Percentiles rank a stretch among this genome's conserved stretches.
These are phyloP conservation scores for Alligator mississippiensis DNA, from an alignment of 2,113 vertebrate species.

Conservation along the genomic window DNA sequence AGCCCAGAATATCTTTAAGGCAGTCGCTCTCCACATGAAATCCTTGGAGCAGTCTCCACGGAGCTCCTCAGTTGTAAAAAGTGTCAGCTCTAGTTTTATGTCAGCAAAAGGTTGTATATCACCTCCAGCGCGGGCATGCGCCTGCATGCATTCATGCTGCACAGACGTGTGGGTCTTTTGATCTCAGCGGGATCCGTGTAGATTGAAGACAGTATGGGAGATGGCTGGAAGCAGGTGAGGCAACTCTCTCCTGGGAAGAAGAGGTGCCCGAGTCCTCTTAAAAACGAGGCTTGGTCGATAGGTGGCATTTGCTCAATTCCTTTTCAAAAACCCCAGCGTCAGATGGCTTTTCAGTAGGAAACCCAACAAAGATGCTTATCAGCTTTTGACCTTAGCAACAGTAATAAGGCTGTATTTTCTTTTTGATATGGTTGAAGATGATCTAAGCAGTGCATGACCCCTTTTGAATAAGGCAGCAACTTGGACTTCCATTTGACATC, in stretches of 20 bases:
- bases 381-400: rapidly evolving
- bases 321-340: background rate
- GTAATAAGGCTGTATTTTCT: background rate
- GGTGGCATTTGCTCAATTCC: background rate
- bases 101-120: background rate
- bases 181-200: background rate
- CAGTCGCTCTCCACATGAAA: slow-evolving; percentile 25
- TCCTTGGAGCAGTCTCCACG: slow-evolving; percentile 9
- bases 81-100: background rate
- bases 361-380: background rate
- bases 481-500: background rate
- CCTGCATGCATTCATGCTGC: background rate
- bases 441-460: background rate
- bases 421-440: background rate
- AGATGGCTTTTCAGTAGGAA: rapidly evolving
- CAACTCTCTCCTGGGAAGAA: background rate
- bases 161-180: rapidly evolving
- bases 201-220: background rate
- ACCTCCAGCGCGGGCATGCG: background rate
- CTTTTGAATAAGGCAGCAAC: background rate
- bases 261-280: rapidly evolving
- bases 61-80: slow-evolving; percentile 3
- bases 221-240: rapidly evolving
- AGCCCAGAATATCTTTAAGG: slow-evolving; percentile 26
- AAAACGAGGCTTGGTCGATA: background rate